Evolutionary conservation across 2,113 vertebrate species (phyloP).

Genomic region (Cygnus atratus): DNA sequence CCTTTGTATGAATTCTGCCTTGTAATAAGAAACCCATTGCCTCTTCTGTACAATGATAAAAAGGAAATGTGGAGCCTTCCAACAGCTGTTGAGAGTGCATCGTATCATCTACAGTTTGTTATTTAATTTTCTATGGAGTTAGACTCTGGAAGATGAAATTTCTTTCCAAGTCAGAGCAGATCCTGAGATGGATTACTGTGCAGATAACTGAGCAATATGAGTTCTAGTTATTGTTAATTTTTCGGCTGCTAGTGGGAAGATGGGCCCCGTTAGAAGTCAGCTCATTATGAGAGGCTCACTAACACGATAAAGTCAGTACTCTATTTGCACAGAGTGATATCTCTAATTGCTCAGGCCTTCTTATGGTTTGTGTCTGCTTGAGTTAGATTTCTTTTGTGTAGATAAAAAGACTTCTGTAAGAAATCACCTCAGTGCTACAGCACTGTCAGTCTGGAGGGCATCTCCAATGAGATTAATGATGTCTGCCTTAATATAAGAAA

Average conservation of each 20-base stretch:
- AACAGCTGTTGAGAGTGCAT: background rate
- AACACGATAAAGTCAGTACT: conserved; percentile 24
- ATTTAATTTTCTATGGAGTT: background rate
- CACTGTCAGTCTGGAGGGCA: conserved; percentile 75
- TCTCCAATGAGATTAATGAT: conserved; percentile 78
- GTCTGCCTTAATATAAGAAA: conserved; percentile 71
- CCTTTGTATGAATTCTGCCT: background rate
- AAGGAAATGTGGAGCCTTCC: background rate
- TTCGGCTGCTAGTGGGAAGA: background rate
- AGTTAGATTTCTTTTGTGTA: conserved; percentile 71
- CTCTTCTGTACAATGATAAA: background rate
- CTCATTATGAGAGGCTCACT: conserved; percentile 59
- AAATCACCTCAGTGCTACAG: conserved; percentile 54
- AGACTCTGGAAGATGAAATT: background rate
- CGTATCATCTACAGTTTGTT: background rate
- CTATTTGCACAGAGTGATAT: conserved; percentile 58
- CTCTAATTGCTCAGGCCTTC: conserved; percentile 75
- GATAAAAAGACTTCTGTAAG: conserved; percentile 73
- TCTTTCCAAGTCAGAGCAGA: background rate
- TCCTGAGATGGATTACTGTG: background rate
- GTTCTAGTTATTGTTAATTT: background rate
- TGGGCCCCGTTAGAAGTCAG: conserved; percentile 29
- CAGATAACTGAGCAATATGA: background rate
- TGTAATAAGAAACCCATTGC: background rate
- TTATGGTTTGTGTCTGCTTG: conserved; percentile 64